Evolutionary conservation across 2,113 vertebrate genomes (phyloP).

Genomic region (Lynx canadensis): DNA sequence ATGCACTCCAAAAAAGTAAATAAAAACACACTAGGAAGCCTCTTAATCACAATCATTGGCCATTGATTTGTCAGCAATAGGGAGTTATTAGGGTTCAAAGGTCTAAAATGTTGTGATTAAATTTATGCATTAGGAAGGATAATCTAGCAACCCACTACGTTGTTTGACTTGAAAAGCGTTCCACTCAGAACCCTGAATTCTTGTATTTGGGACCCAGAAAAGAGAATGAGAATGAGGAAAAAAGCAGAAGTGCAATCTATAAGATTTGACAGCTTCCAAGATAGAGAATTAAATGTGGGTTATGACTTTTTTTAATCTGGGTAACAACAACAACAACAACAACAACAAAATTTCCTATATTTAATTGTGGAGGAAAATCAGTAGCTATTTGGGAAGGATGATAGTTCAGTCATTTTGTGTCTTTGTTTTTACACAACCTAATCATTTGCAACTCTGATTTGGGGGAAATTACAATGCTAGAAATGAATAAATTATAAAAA

Average conservation of each 20-base stretch:
- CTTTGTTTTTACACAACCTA: not conserved
- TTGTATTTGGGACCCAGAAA: not conserved
- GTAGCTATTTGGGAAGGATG: not conserved
- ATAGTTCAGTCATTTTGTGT: not conserved
- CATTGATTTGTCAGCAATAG: not conserved
- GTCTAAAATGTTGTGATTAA: not conserved
- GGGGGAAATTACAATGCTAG: not conserved
- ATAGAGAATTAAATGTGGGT: not conserved
- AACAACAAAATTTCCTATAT: not conserved
- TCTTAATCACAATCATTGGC: not conserved
- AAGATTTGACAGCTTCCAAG: not conserved
- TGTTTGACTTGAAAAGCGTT: not conserved
- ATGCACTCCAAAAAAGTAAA: not conserved
- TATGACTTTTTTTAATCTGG: not conserved
- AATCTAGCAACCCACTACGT: not conserved
- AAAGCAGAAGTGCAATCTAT: not conserved
- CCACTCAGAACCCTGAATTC: not conserved
- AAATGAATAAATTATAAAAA: slow-evolving; percentile 19
- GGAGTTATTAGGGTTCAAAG: not conserved
- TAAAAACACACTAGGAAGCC: not conserved
- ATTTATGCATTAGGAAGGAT: not conserved
- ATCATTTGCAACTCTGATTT: slow-evolving; percentile 32
- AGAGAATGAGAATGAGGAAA: not conserved
- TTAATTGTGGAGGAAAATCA: not conserved
- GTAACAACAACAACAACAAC: not conserved